phyloP scores from a whole-genome alignment of 1,140 invertebrate genomes.

The Eriocheir sinensis region DNA sequence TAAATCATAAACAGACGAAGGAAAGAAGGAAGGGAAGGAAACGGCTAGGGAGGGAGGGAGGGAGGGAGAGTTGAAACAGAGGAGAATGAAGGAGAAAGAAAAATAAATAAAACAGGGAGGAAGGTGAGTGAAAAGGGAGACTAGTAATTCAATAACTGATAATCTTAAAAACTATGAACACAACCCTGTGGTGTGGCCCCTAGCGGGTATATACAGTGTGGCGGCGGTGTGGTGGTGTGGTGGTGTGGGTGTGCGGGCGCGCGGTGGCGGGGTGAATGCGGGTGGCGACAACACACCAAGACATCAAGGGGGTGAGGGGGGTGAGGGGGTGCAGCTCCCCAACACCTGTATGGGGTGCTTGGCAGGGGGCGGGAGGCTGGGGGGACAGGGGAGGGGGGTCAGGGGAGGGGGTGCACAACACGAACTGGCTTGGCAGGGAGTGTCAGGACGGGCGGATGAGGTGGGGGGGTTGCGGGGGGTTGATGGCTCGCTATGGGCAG shows the following conservation, averaged over 20 bases:
- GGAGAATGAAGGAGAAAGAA: not conserved
- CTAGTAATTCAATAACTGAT: no score
- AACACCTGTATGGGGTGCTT: no score
- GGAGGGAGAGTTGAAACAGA: conserved; percentile 23
- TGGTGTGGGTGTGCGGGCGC: not conserved
- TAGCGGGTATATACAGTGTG: no score
- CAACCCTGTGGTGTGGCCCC: no score
- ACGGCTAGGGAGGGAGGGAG: not conserved
- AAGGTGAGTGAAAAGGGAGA: no score
- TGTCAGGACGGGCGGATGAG: not conserved
- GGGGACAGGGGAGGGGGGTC: not conserved
- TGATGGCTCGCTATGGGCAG: not conserved
- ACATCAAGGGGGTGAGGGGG: not conserved
- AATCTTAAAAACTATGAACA: conserved; percentile 12
- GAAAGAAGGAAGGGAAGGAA: conserved; percentile 48
- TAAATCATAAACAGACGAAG: conserved; percentile 32
- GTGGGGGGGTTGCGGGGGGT: not conserved
- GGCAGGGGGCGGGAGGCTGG: not conserved
- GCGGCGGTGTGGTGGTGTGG: not conserved
- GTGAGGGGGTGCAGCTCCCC: not conserved
- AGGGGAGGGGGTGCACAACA: not conserved
- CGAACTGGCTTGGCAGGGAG: not conserved
- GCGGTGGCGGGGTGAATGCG: not conserved
- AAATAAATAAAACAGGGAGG: conserved; percentile 51
- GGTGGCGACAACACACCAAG: not conserved